phyloP scores from a whole-genome alignment of 2,113 vertebrate genomes.

The Dicentrarchus labrax region DNA sequence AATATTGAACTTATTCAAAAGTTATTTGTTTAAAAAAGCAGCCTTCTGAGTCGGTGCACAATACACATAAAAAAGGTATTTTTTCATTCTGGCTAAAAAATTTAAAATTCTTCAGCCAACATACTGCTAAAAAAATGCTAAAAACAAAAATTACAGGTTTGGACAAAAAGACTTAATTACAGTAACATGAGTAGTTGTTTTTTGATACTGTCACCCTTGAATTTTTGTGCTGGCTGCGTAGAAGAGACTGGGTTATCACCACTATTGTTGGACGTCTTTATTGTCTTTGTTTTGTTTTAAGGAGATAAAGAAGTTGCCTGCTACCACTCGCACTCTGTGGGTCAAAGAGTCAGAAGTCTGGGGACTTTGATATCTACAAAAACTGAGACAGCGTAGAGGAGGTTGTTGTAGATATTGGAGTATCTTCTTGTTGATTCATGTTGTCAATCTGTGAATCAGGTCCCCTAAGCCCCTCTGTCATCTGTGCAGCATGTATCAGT shows the following conservation, averaged over 20 bases:
- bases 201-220: too few relatives aligned
- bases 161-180: too few relatives aligned
- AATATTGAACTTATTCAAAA: too few relatives aligned
- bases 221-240: background rate
- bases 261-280: background rate
- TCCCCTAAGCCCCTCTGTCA: slow-evolving; percentile 11
- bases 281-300: slow-evolving; percentile 2
- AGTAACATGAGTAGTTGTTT: too few relatives aligned
- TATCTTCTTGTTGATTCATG: background rate
- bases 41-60: too few relatives aligned
- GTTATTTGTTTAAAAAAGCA: too few relatives aligned
- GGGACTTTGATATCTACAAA: background rate
- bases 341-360: slow-evolving; percentile 4
- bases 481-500: slow-evolving; percentile 27
- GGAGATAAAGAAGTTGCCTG: background rate
- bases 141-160: too few relatives aligned
- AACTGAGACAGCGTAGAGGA: background rate
- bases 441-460: slow-evolving; percentile 11
- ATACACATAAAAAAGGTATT: too few relatives aligned
- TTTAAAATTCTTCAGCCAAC: too few relatives aligned
- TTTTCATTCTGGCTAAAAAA: too few relatives aligned
- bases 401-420: background rate
- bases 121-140: too few relatives aligned
- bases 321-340: background rate
- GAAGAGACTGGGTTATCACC: background rate